Conservation (phyloP, 2,113 vertebrate genomes). For the Cyanoderma ruficeps region DNA sequence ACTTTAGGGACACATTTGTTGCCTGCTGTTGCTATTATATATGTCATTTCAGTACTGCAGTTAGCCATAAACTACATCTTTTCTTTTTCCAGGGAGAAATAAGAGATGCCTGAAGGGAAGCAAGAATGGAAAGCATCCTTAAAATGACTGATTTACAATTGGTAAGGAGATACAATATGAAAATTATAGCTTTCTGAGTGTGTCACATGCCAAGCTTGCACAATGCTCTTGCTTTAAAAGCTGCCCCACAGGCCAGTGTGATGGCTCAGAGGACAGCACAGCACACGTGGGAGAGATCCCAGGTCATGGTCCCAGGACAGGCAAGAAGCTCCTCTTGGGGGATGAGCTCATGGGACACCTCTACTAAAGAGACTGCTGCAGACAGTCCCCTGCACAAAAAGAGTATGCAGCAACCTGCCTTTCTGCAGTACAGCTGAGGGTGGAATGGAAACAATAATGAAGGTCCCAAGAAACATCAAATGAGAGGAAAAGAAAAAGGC, state of each 20-base stretch:
- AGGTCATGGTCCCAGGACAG: not conserved
- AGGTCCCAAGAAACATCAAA: not conserved
- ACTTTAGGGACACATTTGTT: conserved; percentile 84
- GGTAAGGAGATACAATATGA: conserved; percentile 74
- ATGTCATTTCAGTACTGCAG: conserved; percentile 83
- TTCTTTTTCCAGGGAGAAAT: conserved; percentile 80
- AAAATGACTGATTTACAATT: conserved; percentile 83
- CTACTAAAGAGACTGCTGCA: not conserved
- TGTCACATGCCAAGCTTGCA: not conserved
- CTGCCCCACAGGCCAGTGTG: not conserved
- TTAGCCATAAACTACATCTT: conserved; percentile 84
- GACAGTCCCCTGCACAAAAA: not conserved
- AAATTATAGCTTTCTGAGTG: conserved; percentile 69
- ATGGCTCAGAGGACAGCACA: not conserved
- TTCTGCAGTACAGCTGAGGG: not conserved
- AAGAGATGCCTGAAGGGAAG: conserved; percentile 81
- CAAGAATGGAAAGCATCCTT: conserved; percentile 79
- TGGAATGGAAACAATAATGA: not conserved
- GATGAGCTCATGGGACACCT: not conserved
- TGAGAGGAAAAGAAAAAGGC: not conserved
- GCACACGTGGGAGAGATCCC: not conserved
- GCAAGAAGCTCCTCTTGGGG: not conserved
- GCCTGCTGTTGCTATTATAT: conserved; percentile 84
- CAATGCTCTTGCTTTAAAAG: not conserved
- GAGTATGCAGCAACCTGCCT: not conserved